Percentiles rank a stretch among this genome's conserved stretches.
Evolutionary conservation across 2,113 vertebrate species (phyloP).

Genomic region (cattle (Bos taurus)): ARS-UCD2.0 NC_037336.1:64221501-64222000

Average conservation of each 20-base stretch:
- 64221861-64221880: slow-evolving; percentile 76
- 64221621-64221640: slow-evolving; percentile 85
- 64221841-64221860: slow-evolving; percentile 70
- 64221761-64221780: slow-evolving; percentile 67
- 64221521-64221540: slow-evolving; percentile 78
- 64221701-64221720: slow-evolving; percentile 80
- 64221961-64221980: slow-evolving; percentile 74
- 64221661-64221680: slow-evolving; percentile 84
- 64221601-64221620: slow-evolving; percentile 83
- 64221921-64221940: slow-evolving; percentile 79
- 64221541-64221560: slow-evolving; percentile 79
- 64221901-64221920: slow-evolving; percentile 67
- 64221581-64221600: slow-evolving; percentile 80
- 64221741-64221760: slow-evolving; percentile 78
- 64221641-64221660: slow-evolving; percentile 79
- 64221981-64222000: slow-evolving; percentile 68
- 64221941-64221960: slow-evolving; percentile 60
- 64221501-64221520: slow-evolving; percentile 73
- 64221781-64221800: slow-evolving; percentile 44
- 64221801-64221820: slow-evolving; percentile 64
- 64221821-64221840: slow-evolving; percentile 70
- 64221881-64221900: slow-evolving; percentile 69
- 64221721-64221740: slow-evolving; percentile 64
- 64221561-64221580: slow-evolving; percentile 77
- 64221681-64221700: slow-evolving; percentile 81